Conservation (phyloP, 2,797 vertebrate genomes). For the Gobio occitaniae region DNA sequence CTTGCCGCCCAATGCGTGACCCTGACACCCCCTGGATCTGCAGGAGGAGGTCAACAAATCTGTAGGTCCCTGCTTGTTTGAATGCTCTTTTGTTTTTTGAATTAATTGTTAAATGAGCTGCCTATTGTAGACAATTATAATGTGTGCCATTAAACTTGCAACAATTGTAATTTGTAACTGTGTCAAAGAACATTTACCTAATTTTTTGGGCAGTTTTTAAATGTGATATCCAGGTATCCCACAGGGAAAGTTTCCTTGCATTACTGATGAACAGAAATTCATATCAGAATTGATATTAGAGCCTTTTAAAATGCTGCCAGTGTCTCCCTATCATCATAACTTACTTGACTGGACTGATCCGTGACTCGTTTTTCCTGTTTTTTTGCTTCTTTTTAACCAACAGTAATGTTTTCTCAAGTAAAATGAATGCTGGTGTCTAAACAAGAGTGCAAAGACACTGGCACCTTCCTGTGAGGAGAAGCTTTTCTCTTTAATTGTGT, state of each 20-base stretch:
- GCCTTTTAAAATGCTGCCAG: not conserved
- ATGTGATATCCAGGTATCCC: not conserved
- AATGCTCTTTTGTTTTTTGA: not conserved
- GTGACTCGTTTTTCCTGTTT: not conserved
- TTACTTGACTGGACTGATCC: not conserved
- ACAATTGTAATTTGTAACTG: not conserved
- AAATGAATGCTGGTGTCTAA: not conserved
- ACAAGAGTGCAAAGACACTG: not conserved
- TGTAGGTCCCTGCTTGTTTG: not conserved
- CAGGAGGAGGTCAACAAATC: not conserved
- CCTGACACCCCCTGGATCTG: not conserved
- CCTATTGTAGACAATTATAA: not conserved
- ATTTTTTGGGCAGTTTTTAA: not conserved
- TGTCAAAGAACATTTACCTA: not conserved
- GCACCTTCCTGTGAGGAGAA: not conserved
- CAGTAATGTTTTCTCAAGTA: not conserved
- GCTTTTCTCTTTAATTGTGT: not conserved
- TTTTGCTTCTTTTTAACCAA: not conserved
- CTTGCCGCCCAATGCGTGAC: not conserved
- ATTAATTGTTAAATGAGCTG: not conserved
- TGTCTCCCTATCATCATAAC: not conserved
- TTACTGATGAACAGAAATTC: not conserved
- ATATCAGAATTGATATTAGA: not conserved
- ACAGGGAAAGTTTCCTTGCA: not conserved
- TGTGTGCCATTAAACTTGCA: not conserved